Conservation (phyloP, 2,113 vertebrate genomes). For the Morphnarchus princeps region DNA sequence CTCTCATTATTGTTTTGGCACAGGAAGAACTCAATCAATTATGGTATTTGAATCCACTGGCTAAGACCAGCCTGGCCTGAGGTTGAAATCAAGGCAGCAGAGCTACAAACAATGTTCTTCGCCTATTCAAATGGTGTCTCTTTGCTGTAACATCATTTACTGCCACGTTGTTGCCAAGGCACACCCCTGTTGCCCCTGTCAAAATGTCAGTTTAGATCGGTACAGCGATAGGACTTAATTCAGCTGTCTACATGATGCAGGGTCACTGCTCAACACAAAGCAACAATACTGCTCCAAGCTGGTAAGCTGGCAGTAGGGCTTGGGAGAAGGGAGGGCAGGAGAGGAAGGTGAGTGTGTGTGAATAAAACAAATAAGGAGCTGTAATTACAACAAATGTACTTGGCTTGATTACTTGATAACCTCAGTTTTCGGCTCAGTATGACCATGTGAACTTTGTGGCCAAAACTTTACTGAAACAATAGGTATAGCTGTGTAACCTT, state of each 20-base stretch:
- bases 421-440: not conserved
- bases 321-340: not conserved
- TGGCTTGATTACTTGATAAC: not conserved
- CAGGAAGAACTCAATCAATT: not conserved
- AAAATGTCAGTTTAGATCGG: not conserved
- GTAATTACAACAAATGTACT: not conserved
- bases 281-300: not conserved
- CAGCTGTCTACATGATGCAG: not conserved
- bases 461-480: conserved; percentile 1
- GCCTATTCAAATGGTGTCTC: not conserved
- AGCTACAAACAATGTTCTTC: not conserved
- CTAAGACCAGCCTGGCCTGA: not conserved
- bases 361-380: not conserved
- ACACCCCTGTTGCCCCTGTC: not conserved
- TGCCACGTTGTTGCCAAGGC: not conserved
- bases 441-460: not conserved
- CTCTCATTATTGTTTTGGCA: not conserved
- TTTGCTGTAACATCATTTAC: not conserved
- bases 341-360: not conserved
- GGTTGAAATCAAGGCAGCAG: not conserved
- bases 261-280: not conserved
- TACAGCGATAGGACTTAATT: not conserved
- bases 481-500: not conserved
- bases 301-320: not conserved
- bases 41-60: not conserved